These are phyloP conservation scores for Cinclus mexicanus DNA, from an alignment of 2,113 vertebrate genomes.

Conservation along the genomic window DNA sequence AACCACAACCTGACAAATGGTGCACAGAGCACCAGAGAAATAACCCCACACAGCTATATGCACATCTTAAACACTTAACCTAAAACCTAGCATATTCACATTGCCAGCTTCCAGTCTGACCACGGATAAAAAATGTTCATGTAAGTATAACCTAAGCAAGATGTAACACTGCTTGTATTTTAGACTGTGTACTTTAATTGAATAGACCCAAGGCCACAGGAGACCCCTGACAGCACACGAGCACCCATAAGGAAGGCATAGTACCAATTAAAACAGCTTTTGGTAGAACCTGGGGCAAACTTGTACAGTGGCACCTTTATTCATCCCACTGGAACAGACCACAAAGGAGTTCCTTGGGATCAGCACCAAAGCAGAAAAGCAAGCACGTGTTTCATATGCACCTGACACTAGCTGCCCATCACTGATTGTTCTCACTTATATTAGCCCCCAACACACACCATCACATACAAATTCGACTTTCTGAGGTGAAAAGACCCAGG, in stretches of 20 bases:
- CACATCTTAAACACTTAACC: neutral
- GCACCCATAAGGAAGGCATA: accelerated
- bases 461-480: neutral
- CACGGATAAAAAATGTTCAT: neutral
- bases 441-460: neutral
- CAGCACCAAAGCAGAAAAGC: neutral
- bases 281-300: neutral
- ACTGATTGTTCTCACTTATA: neutral
- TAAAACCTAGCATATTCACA: neutral
- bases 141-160: neutral
- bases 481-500: neutral
- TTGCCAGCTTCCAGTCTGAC: neutral
- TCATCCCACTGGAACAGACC: neutral
- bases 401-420: neutral
- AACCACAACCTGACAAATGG: too few relatives aligned
- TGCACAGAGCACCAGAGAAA: too few relatives aligned
- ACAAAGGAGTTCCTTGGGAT: neutral
- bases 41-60: neutral
- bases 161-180: neutral
- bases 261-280: neutral
- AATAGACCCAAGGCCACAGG: too few relatives aligned
- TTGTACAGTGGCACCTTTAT: neutral
- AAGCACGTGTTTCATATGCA: neutral
- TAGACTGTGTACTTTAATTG: neutral
- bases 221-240: accelerated